Conservation (phyloP, 2,113 vertebrate species). For the Gymnogyps californianus region DNA sequence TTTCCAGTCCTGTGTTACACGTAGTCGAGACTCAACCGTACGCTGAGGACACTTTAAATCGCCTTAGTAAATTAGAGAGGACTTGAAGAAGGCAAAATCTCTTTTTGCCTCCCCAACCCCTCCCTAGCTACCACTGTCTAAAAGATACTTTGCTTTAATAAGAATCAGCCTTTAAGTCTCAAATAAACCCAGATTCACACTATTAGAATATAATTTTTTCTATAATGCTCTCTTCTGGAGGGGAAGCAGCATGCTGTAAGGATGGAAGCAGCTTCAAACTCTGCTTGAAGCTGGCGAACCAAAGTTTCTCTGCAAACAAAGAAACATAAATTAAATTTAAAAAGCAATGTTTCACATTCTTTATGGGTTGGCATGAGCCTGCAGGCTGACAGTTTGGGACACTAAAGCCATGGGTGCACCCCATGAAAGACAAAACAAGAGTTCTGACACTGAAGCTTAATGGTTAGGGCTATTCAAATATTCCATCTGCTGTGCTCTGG, state of each 20-base stretch:
- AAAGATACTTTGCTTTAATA: not conserved
- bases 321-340: not conserved
- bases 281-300: not conserved
- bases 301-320: slow-evolving; percentile 16
- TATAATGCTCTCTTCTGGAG: not conserved
- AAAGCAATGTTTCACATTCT: not conserved
- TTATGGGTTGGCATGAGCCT: not conserved
- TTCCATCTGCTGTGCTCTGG: not conserved
- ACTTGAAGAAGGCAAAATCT: not conserved
- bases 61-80: not conserved
- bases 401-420: not conserved
- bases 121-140: not conserved
- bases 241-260: not conserved
- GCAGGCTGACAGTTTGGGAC: not conserved
- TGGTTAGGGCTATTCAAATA: not conserved
- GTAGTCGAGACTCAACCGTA: not conserved
- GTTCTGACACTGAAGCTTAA: not conserved
- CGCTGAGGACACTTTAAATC: not conserved
- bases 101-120: not conserved
- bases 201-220: not conserved
- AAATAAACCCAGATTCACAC: not conserved
- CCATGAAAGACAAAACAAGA: not conserved
- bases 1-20: not conserved
- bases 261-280: not conserved
- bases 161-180: not conserved